phyloP scores from a whole-genome alignment of 1,140 invertebrate genomes.

The Zaprionus inermis region DNA sequence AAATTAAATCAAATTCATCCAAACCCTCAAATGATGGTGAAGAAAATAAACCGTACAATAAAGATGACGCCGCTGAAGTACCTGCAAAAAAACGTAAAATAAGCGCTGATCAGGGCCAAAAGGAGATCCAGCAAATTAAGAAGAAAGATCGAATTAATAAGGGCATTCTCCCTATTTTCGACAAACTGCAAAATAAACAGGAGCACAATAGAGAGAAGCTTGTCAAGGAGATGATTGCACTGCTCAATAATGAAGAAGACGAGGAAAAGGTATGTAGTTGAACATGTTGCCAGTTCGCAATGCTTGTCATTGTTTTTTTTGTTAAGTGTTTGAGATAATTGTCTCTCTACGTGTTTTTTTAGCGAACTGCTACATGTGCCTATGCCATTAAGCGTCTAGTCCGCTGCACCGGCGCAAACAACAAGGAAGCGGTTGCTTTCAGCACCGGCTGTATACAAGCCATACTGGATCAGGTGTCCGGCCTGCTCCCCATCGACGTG shows the following conservation, averaged over 20 bases:
- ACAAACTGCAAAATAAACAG: conserved; percentile 18
- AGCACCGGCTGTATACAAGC: conserved; percentile 38
- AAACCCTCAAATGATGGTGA: no score
- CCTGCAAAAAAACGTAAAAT: conserved; percentile 6
- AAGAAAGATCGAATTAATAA: conserved; percentile 39
- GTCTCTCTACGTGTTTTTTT: background rate
- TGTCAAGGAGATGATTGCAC: conserved; percentile 28
- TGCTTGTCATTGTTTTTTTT: background rate
- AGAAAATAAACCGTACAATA: background rate
- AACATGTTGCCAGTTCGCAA: background rate
- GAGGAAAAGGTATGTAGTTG: conserved; percentile 10
- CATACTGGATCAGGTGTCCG: conserved; percentile 41
- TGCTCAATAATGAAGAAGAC: conserved; percentile 31
- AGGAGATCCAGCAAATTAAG: background rate
- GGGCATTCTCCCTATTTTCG: conserved; percentile 45
- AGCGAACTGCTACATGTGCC: conserved; percentile 51
- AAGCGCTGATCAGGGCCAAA: background rate
- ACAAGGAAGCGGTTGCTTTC: conserved; percentile 30
- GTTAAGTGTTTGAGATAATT: no score
- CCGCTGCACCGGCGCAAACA: conserved; percentile 63
- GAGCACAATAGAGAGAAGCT: conserved; percentile 4
- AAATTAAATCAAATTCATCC: no score
- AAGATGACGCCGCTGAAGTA: background rate
- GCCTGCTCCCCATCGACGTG: conserved; percentile 41
- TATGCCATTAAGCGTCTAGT: conserved; percentile 58